A percentile compares a stretch with the other conserved stretches of the same genome.
Conservation (phyloP, 2,113 vertebrate species). For the Dolichotis patagonum region DNA sequence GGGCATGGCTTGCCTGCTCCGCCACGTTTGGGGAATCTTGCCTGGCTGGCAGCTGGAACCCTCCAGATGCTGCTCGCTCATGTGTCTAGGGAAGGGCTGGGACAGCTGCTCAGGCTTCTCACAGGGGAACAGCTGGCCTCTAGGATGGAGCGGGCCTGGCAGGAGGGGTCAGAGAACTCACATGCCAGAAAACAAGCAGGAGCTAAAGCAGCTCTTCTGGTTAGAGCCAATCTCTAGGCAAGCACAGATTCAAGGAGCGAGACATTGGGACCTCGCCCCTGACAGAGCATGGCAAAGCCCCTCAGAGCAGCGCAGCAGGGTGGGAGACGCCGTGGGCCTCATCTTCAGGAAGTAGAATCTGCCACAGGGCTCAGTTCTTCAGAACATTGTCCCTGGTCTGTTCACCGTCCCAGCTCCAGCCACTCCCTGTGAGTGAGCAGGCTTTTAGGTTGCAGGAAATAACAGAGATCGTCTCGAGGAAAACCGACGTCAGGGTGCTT, state of each 20-base stretch:
- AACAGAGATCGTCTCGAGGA: not conserved
- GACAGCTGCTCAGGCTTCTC: not conserved
- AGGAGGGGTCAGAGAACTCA: not conserved
- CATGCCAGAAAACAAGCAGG: not conserved
- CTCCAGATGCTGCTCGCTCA: not conserved
- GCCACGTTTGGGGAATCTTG: not conserved
- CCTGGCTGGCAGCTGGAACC: not conserved
- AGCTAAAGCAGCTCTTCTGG: not conserved
- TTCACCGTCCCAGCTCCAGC: not conserved
- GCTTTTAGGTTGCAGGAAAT: not conserved
- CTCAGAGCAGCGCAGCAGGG: not conserved
- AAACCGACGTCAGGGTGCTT: not conserved
- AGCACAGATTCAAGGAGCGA: not conserved
- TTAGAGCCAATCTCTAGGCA: not conserved
- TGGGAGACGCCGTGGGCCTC: not conserved
- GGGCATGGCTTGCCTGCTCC: not conserved
- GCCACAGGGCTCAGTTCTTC: not conserved
- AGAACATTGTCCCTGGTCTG: not conserved
- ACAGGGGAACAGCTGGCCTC: not conserved
- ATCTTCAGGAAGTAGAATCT: not conserved
- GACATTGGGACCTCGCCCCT: not conserved
- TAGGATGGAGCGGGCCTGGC: not conserved
- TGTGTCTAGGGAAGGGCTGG: not conserved
- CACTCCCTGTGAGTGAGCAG: not conserved
- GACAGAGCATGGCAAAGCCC: not conserved